Base-by-base conservation (phyloP, 2,113 vertebrate species). In the Indicator maculatus region DNA sequence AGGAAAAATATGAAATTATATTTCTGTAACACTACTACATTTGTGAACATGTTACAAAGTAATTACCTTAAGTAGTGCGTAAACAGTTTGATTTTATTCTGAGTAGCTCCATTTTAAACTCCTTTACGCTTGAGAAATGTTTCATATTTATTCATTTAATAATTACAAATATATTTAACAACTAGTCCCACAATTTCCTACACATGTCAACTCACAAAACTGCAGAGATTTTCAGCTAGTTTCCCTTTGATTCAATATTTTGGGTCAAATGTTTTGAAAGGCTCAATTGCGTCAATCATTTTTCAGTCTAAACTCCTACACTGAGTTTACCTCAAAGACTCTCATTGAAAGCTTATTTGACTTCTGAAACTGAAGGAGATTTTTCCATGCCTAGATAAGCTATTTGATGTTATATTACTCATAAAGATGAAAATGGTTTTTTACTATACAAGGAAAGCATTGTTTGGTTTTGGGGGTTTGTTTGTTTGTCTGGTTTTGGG, bases 251-350 rank as follows among this genome's bases (percentile, higher is more conserved):
- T n/a, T 80, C 69, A 83, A 26, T 88, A 81, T 73, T 94, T 95
- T 86, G 41, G 74, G 56, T 65, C 36, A 91, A 86, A 61, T 81
- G 83, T 69, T 88, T 83, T 88, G 53, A 92, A 53, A 88, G 28
- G 31, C n/a, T 88, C 56, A 58, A 30, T 31, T 31, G 55, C 31
- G 55, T 66, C 71, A 88, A 86, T 55, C 17, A 69, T 86, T 86
- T 55, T 76, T 15, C 77, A 86, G 64, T 55, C 64, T 67, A 72
- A 90, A 84, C 28, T 86, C 80, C 73, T 70, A 63, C 59, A 53
- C 17, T 31, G n/a, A 65, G 6, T 28, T 16, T 52, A 55, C 30
- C 72, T 88, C 30, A 66, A 61, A 86, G 64, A 80, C 9, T 58
- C 26, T 73, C 53, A 71, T 0, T 63, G 69, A 90, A 83, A 23